These are phyloP conservation scores for Sarcophaga peregrina DNA, from an alignment of 1,140 invertebrate genomes.

Conservation along the genomic window DNA sequence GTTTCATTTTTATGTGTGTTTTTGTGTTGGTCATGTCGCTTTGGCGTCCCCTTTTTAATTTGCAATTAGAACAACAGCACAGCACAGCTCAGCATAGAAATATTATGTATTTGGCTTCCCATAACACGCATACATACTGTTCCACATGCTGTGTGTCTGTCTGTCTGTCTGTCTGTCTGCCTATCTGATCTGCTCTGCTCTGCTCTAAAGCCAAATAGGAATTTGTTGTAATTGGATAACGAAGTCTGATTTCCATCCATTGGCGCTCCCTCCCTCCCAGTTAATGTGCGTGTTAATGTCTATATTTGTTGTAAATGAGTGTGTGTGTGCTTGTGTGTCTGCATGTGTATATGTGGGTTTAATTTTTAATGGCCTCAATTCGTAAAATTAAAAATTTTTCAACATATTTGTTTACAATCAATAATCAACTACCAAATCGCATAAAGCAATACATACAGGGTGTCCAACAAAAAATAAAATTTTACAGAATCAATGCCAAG, in stretches of 20 bases:
- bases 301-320: background rate
- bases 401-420: too few species aligned
- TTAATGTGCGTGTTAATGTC: too few species aligned
- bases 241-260: too few species aligned
- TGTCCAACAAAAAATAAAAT: too few species aligned
- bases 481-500: too few species aligned
- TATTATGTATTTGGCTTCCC: background rate
- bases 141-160: background rate
- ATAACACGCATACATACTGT: background rate
- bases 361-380: background rate
- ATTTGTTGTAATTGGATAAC: too few species aligned
- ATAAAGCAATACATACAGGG: too few species aligned
- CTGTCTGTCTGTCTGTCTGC: background rate
- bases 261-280: too few species aligned
- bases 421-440: too few species aligned
- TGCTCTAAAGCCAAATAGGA: too few species aligned
- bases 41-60: background rate
- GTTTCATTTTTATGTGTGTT: background rate
- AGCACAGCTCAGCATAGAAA: background rate
- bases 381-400: background rate
- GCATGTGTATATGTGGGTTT: background rate
- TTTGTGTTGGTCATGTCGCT: background rate
- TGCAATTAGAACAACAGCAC: background rate
- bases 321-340: background rate
- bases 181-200: too few species aligned